Percentiles rank a stretch among this genome's conserved stretches.
Evolutionary conservation across 2,888 invertebrate genomes (phyloP).

Genomic region (Drosophila pseudotakahashii): DNA sequence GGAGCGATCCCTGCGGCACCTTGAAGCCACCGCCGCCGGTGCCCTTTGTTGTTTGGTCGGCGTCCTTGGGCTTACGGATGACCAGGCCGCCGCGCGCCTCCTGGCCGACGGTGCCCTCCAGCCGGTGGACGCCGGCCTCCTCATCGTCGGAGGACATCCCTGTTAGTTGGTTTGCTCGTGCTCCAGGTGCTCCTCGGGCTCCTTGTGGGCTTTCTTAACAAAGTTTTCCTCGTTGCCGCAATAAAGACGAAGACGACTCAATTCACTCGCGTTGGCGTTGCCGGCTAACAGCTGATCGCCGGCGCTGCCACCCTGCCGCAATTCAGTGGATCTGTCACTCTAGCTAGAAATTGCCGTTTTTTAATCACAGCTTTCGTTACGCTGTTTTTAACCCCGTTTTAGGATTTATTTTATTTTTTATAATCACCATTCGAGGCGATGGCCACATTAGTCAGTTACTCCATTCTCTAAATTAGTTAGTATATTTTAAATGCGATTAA

Average conservation of each 20-base stretch:
- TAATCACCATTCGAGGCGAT: too few species aligned
- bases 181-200: too few species aligned
- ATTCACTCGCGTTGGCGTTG: conserved; percentile 58
- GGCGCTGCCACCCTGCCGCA: conserved; percentile 18
- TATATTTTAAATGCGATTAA: too few species aligned
- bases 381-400: background rate
- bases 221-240: conserved; percentile 2
- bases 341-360: background rate
- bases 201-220: background rate
- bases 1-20: conserved; percentile 90
- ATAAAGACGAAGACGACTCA: conserved; percentile 29
- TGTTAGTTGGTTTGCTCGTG: background rate
- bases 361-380: background rate
- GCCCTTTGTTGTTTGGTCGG: conserved; percentile 79
- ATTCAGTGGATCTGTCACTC: background rate
- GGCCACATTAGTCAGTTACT: too few species aligned
- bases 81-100: conserved; percentile 89
- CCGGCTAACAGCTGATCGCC: conserved; percentile 26
- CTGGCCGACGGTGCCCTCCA: conserved; percentile 88
- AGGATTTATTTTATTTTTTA: too few species aligned
- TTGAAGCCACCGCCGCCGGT: conserved; percentile 86
- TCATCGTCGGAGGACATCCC: conserved; percentile 67
- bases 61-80: conserved; percentile 87
- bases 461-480: too few species aligned
- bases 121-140: conserved; percentile 86